A percentile compares a stretch with the other conserved stretches of the same genome.
Evolutionary conservation across 2,113 vertebrate genomes (phyloP).

Genomic region (Phylloscopus trochiloides): DNA sequence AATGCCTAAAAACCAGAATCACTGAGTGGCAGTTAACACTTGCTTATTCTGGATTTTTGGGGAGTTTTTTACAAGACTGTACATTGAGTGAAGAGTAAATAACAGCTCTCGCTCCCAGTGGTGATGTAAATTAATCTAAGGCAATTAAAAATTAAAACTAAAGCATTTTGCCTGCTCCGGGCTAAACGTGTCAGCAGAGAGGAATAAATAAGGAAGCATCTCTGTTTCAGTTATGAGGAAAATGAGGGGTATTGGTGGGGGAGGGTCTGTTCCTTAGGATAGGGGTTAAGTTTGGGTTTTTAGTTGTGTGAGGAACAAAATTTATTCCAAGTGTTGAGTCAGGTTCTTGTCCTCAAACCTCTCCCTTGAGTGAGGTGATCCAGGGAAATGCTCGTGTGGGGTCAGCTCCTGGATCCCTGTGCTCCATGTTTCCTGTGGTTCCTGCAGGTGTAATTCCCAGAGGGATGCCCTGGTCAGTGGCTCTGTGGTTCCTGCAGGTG

Average conservation of each 20-base stretch:
- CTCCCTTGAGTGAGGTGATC: background rate
- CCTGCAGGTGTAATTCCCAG: background rate
- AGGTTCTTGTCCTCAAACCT: background rate
- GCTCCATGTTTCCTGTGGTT: accelerated
- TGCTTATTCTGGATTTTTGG: background rate
- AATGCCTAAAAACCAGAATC: background rate
- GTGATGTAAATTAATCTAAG: background rate
- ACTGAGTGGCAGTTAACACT: background rate
- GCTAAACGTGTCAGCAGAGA: background rate
- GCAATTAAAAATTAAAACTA: background rate
- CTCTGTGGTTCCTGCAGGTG: background rate
- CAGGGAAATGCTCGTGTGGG: background rate
- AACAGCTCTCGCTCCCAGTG: background rate
- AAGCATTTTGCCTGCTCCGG: background rate
- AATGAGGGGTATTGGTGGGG: background rate
- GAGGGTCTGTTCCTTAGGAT: background rate
- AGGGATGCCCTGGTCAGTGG: background rate
- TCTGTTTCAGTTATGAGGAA: background rate
- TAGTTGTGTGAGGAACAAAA: background rate
- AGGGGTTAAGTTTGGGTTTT: background rate
- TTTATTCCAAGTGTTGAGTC: accelerated
- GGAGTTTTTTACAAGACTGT: background rate
- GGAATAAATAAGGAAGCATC: background rate
- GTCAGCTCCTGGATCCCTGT: background rate
- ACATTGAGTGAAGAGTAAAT: background rate